These are phyloP conservation scores for Silurus glanis DNA, from an alignment of 2,113 vertebrate species.

Conservation along the genomic window DNA sequence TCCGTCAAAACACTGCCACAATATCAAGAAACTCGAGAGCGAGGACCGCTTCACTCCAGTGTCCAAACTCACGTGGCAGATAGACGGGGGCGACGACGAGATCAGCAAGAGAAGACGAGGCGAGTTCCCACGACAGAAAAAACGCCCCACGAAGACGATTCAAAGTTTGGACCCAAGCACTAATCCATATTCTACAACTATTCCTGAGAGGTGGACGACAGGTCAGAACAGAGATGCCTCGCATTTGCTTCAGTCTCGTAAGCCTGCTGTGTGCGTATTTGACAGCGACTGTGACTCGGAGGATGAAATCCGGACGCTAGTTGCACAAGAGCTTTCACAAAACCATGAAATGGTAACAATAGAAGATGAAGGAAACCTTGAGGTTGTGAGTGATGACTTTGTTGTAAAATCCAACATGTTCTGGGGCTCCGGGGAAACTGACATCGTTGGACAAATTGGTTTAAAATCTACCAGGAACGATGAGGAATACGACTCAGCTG, in stretches of 20 bases:
- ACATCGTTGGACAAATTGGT: background rate
- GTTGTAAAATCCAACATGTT: constrained; percentile 62
- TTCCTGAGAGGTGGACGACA: background rate
- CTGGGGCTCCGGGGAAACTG: constrained; percentile 53
- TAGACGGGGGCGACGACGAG: constrained; percentile 75
- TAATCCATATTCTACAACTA: background rate
- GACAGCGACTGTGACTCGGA: constrained; percentile 77
- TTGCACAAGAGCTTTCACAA: constrained; percentile 60
- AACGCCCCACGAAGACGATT: constrained; percentile 23
- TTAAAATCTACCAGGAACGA: constrained; percentile 49
- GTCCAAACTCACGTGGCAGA: constrained; percentile 81
- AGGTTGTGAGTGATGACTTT: constrained; percentile 82
- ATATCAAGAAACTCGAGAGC: constrained; percentile 82
- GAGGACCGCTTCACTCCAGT: constrained; percentile 67
- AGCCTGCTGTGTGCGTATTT: constrained; percentile 30
- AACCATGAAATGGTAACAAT: constrained; percentile 38
- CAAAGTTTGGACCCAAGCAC: background rate
- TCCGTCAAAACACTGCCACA: constrained; percentile 95
- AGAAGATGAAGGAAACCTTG: constrained; percentile 70
- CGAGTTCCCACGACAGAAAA: constrained; percentile 69
- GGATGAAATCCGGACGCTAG: constrained; percentile 74
- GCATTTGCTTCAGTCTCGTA: background rate
- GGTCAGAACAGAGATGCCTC: background rate
- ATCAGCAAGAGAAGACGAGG: constrained; percentile 80
- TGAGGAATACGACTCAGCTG: constrained; percentile 80